Percentiles rank a stretch among this genome's conserved stretches.
Evolutionary conservation across 2,888 invertebrate genomes (phyloP).

Genomic region (Epinotia ramella): DNA sequence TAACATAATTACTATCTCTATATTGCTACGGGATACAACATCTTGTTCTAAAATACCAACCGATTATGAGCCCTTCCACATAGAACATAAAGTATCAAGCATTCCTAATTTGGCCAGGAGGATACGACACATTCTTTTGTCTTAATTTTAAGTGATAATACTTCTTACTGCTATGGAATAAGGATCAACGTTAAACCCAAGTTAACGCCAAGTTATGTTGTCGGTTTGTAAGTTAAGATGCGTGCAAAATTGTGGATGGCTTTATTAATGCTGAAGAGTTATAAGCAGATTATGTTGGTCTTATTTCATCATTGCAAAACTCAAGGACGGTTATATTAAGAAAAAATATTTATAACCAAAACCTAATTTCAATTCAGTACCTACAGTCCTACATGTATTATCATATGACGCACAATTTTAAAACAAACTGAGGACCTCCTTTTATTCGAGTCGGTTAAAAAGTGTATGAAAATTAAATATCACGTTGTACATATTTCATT

Average conservation of each 20-base stretch:
- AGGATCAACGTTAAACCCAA: background rate
- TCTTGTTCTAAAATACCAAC: background rate
- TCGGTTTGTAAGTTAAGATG: constrained; percentile 12
- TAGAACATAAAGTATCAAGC: background rate
- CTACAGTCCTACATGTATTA: too few species aligned
- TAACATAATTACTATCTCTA: constrained; percentile 46
- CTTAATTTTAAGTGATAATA: background rate
- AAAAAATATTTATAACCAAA: too few species aligned
- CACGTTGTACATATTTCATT: too few species aligned
- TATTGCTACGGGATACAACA: constrained; percentile 27
- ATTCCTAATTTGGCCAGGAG: background rate
- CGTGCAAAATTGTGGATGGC: constrained; percentile 39
- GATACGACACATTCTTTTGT: background rate
- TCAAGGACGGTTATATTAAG: background rate
- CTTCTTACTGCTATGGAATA: constrained; percentile 2
- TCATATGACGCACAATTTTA: too few species aligned
- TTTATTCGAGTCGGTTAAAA: too few species aligned
- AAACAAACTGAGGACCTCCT: too few species aligned
- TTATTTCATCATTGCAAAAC: background rate
- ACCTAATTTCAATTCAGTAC: too few species aligned
- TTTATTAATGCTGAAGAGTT: constrained; percentile 29
- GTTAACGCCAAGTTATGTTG: background rate
- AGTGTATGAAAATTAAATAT: background rate
- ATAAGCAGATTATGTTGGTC: background rate
- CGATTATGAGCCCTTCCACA: constrained; percentile 5